Conservation (phyloP, 64 coral and sea anemone species). For the Astreopora myriophthalma region DNA sequence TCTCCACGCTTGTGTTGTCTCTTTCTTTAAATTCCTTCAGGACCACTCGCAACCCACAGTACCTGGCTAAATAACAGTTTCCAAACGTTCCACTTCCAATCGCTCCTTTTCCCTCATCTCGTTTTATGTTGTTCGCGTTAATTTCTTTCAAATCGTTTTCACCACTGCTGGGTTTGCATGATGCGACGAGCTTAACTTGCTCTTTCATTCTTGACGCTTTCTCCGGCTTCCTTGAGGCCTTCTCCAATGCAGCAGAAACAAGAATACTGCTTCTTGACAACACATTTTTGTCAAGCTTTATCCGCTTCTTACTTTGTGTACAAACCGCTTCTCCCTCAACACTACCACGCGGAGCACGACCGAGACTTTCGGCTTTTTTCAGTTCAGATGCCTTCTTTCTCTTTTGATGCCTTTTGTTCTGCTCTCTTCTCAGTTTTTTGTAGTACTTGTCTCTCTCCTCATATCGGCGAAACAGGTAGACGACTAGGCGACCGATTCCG, state of each 20-base stretch:
- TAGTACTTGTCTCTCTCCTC: background rate
- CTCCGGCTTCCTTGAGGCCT: too few species aligned
- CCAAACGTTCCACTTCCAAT: constrained; percentile 31
- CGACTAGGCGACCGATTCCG: too few species aligned
- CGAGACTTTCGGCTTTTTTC: background rate
- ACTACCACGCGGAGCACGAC: too few species aligned
- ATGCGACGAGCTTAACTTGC: background rate
- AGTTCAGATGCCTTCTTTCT: background rate
- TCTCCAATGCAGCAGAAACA: background rate
- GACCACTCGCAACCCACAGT: background rate
- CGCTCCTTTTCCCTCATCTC: too few species aligned
- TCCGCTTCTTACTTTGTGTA: background rate
- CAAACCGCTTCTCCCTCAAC: too few species aligned
- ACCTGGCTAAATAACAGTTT: background rate
- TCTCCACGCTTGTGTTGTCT: background rate
- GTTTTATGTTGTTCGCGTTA: too few species aligned
- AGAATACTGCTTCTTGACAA: too few species aligned
- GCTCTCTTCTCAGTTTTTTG: constrained; percentile 25
- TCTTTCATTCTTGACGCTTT: background rate
- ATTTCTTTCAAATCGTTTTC: background rate
- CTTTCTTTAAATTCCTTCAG: constrained; percentile 4
- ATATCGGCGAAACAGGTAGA: too few species aligned
- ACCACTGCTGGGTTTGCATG: too few species aligned
- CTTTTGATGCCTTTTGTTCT: background rate
- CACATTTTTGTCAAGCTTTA: background rate